A percentile compares a stretch with the other conserved stretches of the same genome.
Conservation (phyloP, 2,888 invertebrate genomes). For the Ormyrus pomaceus region DNA sequence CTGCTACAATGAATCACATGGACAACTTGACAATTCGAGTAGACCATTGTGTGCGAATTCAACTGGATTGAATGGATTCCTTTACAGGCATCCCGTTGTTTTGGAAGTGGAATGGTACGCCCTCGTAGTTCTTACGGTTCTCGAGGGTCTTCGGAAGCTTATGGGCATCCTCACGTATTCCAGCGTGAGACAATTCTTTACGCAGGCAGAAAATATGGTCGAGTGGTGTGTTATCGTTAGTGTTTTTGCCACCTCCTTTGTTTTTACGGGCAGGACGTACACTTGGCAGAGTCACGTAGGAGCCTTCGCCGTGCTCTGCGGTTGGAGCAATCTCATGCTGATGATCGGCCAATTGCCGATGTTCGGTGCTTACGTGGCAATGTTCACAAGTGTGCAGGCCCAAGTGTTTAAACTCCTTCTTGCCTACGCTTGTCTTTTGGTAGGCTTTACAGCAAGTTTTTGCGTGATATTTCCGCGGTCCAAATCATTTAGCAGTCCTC, state of each 20-base stretch:
- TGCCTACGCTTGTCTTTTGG: slow-evolving; percentile 89
- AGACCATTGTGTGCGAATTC: slow-evolving; percentile 80
- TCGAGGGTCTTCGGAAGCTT: slow-evolving; percentile 88
- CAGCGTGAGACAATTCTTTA: slow-evolving; percentile 87
- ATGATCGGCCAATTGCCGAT: slow-evolving; percentile 93
- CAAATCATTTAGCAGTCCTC: slow-evolving; percentile 88
- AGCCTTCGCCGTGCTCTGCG: slow-evolving; percentile 89
- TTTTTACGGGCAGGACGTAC: slow-evolving; percentile 86
- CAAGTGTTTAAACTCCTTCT: slow-evolving; percentile 91
- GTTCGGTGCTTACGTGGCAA: slow-evolving; percentile 92
- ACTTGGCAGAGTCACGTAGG: slow-evolving; percentile 93
- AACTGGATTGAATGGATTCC: slow-evolving; percentile 85
- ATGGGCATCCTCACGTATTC: slow-evolving; percentile 90
- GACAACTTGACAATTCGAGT: slow-evolving; percentile 82
- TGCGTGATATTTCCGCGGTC: slow-evolving; percentile 92
- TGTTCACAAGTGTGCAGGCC: slow-evolving; percentile 92
- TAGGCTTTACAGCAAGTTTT: slow-evolving; percentile 92
- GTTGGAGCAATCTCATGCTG: slow-evolving; percentile 93
- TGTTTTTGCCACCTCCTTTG: slow-evolving; percentile 89
- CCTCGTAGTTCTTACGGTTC: slow-evolving; percentile 85
- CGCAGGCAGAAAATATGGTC: slow-evolving; percentile 89
- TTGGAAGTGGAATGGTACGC: slow-evolving; percentile 92
- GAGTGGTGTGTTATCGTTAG: slow-evolving; percentile 92
- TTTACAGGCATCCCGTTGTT: slow-evolving; percentile 85
- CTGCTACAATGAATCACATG: slow-evolving; percentile 83